phyloP scores from a whole-genome alignment of 2,888 invertebrate species.

The Cephonodes hylas region DNA sequence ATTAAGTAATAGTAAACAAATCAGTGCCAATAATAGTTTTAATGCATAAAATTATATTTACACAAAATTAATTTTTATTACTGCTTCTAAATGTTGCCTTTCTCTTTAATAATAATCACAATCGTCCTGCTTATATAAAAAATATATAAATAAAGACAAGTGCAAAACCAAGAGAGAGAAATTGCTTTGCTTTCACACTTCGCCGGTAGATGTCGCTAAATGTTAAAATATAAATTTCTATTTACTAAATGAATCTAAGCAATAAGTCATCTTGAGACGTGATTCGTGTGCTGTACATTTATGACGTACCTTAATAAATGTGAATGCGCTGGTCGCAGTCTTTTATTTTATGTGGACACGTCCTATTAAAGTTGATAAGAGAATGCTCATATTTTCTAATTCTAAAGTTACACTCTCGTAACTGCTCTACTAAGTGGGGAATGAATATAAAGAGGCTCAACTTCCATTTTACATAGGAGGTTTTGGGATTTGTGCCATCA shows the following conservation, averaged over 20 bases:
- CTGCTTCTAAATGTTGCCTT: no score
- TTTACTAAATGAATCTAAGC: neutral
- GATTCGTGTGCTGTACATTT: neutral
- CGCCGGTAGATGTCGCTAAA: neutral
- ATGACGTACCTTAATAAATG: neutral
- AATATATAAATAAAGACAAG: no score
- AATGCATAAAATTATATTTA: no score
- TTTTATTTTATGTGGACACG: neutral
- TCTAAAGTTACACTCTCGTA: neutral
- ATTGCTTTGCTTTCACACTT: neutral
- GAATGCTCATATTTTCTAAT: neutral
- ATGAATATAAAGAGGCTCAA: no score
- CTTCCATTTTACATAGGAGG: no score
- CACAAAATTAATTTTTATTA: no score
- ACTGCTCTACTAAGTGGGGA: neutral
- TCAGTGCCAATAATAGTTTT: neutral
- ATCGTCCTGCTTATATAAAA: no score
- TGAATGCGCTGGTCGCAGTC: neutral
- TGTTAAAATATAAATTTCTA: neutral
- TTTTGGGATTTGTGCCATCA: no score
- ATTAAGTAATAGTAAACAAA: neutral
- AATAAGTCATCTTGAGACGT: neutral
- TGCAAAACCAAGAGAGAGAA: neutral
- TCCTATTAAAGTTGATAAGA: neutral
- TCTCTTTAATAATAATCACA: no score